Base-by-base conservation (phyloP, 2,113 vertebrate species). In the Philantomba maxwellii region DNA sequence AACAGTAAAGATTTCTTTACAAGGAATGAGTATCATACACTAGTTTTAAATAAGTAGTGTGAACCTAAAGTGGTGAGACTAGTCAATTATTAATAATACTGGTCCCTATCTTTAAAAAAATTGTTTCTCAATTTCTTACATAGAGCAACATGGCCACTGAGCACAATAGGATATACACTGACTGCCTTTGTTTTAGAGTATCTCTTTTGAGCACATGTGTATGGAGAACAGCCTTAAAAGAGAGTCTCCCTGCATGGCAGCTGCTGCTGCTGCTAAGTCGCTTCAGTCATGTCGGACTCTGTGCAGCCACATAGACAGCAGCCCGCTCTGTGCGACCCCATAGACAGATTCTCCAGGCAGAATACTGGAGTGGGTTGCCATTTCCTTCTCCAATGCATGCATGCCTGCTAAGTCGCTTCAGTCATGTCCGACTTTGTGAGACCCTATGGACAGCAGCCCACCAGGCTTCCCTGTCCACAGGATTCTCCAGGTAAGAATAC, bases 41-140 rank as follows among this genome's bases (percentile, higher is more conserved):
- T 95, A 94, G 75, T 96, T 94, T 97, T 96, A 94, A 92, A 87
- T 93, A 95, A 78, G 80, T 96, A 97, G 33, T 78, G 96, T 97
- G 82, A 92, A 88, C 62, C 83, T 95, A 36, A 96, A 89, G 47
- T 97, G 97, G 82, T 77, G 70, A 98, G 86, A 97, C 80, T 66
- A 95, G 78, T 97, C 91, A 98, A 96, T 97, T 97, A 43, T 43
- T 43, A 75, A 43, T 75, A 96, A 97, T 87, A 87, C 66, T 77
- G 81, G 91, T 96, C 77, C 84, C 51, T 39, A 16, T 39, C 39
- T 86, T 93, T 15, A 60, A 90, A 73, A 85, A 70, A 78, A n/a
- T 13, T 9, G 25, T 43, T 84, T 75, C 60, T 17, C 45, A 30
- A 13, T 89, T 78, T 82, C 78, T 95, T 70, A 88, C 21, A 19